phyloP scores from a whole-genome alignment of 2,888 invertebrate genomes.

The Caenorhabditis plicata region DNA sequence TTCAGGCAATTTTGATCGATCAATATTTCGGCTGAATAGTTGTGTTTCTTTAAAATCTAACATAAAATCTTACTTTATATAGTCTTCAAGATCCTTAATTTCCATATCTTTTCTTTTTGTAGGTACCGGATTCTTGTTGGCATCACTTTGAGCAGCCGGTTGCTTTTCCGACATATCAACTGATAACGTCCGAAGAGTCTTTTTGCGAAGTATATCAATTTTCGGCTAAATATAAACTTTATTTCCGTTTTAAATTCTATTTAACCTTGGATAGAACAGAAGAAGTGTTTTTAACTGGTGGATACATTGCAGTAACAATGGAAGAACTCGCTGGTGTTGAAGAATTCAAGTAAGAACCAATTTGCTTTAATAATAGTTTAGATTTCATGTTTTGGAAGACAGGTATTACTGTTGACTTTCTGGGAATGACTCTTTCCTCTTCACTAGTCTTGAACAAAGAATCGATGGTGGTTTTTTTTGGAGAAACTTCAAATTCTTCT shows the following conservation, averaged over 20 bases:
- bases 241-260: background rate
- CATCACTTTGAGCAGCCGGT: slow-evolving; percentile 13
- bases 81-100: slow-evolving; percentile 33
- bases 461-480: slow-evolving; percentile 39
- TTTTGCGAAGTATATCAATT: slow-evolving; percentile 46
- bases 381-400: slow-evolving; percentile 12
- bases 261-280: slow-evolving; percentile 19
- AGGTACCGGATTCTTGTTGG: slow-evolving; percentile 9
- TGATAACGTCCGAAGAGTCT: slow-evolving; percentile 42
- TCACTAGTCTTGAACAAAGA: slow-evolving; percentile 43
- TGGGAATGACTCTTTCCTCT: no score
- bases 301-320: slow-evolving; percentile 61
- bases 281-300: slow-evolving; percentile 41
- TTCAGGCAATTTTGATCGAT: slow-evolving; percentile 33
- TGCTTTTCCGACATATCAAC: slow-evolving; percentile 42
- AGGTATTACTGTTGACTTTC: slow-evolving; percentile 11
- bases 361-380: no score
- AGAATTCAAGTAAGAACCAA: slow-evolving; percentile 4
- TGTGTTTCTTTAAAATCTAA: background rate
- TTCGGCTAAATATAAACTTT: slow-evolving; percentile 29
- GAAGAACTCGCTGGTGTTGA: slow-evolving; percentile 47
- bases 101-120: slow-evolving; percentile 18
- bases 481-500: slow-evolving; percentile 12
- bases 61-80: slow-evolving; percentile 19
- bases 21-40: slow-evolving; percentile 30